phyloP scores from a whole-genome alignment of 2,797 vertebrate genomes.

The Hylomyscus alleni region DNA sequence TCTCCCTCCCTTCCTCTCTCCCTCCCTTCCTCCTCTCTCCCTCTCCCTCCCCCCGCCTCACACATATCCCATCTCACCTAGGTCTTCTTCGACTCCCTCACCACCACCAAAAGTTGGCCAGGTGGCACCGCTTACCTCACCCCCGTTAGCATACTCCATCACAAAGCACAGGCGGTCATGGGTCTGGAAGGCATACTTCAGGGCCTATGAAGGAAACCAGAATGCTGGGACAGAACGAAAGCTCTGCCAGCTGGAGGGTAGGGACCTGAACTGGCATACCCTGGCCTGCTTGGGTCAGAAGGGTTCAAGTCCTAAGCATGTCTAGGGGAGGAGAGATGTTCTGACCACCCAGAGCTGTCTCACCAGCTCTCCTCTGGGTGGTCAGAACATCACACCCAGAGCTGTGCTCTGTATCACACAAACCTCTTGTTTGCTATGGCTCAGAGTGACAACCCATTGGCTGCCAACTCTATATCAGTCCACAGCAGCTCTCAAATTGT shows the following conservation, averaged over 20 bases:
- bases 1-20: too few species aligned
- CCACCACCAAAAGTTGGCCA: rapidly evolving
- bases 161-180: constrained; percentile 97
- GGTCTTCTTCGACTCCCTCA: neutral
- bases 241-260: neutral
- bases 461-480: neutral
- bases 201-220: constrained; percentile 89
- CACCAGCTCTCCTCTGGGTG: neutral
- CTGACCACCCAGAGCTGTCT: neutral
- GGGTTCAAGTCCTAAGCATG: neutral
- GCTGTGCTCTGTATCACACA: neutral
- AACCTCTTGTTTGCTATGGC: neutral
- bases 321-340: neutral
- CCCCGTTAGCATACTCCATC: constrained; percentile 98
- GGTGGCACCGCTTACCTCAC: constrained; percentile 91
- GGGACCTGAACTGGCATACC: neutral
- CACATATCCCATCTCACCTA: rapidly evolving
- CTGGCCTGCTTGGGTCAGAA: neutral
- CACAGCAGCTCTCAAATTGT: neutral
- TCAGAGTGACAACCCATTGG: neutral
- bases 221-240: neutral
- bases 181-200: constrained; percentile 98
- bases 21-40: neutral
- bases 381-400: neutral
- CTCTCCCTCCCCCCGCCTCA: rapidly evolving